A percentile compares a stretch with the other conserved stretches of the same genome.
Conservation (phyloP, 2,888 invertebrate genomes). For the Teleogryllus oceanicus region DNA sequence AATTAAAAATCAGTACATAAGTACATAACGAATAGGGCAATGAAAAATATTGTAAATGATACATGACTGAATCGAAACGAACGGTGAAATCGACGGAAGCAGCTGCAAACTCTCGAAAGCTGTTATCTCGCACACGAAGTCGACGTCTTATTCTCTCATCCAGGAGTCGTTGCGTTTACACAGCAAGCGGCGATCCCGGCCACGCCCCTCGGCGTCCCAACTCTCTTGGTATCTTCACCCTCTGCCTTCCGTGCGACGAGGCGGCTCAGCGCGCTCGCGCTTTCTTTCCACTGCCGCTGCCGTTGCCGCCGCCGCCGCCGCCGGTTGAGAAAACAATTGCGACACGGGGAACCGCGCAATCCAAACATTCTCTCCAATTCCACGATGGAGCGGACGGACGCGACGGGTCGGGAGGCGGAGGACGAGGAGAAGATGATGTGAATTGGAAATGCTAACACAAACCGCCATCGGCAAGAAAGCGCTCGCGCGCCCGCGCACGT, state of each 20-base stretch:
- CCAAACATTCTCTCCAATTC: conserved; percentile 18
- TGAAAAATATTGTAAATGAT: too few species aligned
- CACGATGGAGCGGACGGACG: neutral
- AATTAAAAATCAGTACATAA: too few species aligned
- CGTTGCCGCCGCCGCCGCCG: neutral
- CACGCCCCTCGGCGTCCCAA: neutral
- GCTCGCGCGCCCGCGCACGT: neutral
- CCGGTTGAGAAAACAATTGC: neutral
- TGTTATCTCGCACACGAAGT: too few species aligned
- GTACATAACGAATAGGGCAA: too few species aligned
- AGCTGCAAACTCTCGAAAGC: too few species aligned
- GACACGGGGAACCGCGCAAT: conserved; percentile 4
- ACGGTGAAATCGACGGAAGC: too few species aligned
- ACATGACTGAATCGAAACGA: too few species aligned
- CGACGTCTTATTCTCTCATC: neutral
- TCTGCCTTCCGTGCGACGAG: neutral
- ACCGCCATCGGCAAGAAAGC: conserved; percentile 7
- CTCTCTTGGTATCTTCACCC: neutral
- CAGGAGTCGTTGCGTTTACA: neutral
- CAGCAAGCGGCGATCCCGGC: neutral
- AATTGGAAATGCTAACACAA: conserved; percentile 18
- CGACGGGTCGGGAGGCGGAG: neutral
- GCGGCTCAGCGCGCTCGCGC: neutral
- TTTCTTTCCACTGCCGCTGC: neutral
- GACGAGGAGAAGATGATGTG: neutral